Percentiles rank a stretch among this genome's conserved stretches.
These are phyloP conservation scores for Eclectus roratus DNA, from an alignment of 2,113 vertebrate species.

Conservation along the genomic window DNA sequence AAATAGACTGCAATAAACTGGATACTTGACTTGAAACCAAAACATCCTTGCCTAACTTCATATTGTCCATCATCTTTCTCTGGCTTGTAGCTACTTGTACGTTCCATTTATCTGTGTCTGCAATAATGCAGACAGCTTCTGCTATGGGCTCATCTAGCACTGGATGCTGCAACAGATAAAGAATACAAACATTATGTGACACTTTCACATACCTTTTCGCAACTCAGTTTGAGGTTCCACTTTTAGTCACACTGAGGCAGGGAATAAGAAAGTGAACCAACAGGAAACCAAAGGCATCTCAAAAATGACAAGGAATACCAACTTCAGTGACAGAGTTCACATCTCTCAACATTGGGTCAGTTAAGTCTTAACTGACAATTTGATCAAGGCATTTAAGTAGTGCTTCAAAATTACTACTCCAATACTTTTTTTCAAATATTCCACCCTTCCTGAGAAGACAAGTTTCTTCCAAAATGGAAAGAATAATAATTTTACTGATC, in stretches of 20 bases:
- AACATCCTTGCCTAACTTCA: conserved; percentile 83
- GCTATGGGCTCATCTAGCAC: conserved; percentile 87
- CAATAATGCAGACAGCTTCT: conserved; percentile 86
- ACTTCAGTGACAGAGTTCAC: background rate
- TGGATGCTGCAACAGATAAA: conserved; percentile 78
- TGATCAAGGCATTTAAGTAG: background rate
- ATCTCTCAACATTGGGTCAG: background rate
- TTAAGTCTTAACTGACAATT: background rate
- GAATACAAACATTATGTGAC: background rate
- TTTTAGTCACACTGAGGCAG: background rate
- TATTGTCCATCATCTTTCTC: conserved; percentile 75
- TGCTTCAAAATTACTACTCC: background rate
- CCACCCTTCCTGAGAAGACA: background rate
- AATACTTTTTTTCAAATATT: background rate
- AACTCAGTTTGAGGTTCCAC: background rate
- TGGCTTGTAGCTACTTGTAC: conserved; percentile 88
- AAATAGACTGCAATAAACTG: conserved; percentile 81
- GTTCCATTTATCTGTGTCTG: conserved; percentile 84
- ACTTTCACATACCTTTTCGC: background rate
- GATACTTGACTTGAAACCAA: conserved; percentile 85
- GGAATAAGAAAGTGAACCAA: background rate
- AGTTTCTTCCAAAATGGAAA: background rate
- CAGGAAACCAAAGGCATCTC: background rate
- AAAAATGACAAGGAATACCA: background rate
- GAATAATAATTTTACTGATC: background rate